These are phyloP conservation scores for Chelonus formosanus DNA, from an alignment of 2,888 invertebrate genomes.

Conservation along the genomic window DNA sequence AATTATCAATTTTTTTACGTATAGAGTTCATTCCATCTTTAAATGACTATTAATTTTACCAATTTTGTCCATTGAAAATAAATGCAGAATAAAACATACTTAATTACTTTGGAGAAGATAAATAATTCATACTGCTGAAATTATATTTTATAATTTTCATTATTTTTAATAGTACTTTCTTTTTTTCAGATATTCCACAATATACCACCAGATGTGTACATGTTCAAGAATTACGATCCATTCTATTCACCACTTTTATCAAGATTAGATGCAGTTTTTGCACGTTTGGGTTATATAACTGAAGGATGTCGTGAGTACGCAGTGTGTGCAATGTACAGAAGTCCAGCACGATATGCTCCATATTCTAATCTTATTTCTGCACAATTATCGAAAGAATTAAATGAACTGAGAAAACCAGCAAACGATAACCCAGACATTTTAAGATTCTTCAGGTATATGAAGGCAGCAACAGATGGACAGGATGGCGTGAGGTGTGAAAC, in stretches of 20 bases:
- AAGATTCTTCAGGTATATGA: slow-evolving; percentile 90
- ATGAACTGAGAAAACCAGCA: slow-evolving; percentile 84
- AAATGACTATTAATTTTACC: too few species aligned
- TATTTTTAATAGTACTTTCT: background rate
- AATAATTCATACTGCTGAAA: background rate
- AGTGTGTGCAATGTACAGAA: slow-evolving; percentile 88
- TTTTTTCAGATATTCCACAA: slow-evolving; percentile 78
- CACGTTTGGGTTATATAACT: slow-evolving; percentile 71
- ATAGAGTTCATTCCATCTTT: too few species aligned
- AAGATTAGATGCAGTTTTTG: slow-evolving; percentile 84
- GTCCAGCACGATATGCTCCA: slow-evolving; percentile 88
- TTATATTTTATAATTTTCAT: too few species aligned
- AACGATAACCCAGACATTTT: slow-evolving; percentile 88
- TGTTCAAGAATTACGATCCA: slow-evolving; percentile 87
- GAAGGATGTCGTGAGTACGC: slow-evolving; percentile 83
- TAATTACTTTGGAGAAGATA: too few species aligned
- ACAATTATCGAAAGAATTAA: slow-evolving; percentile 86
- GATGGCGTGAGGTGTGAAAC: slow-evolving; percentile 79
- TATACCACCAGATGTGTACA: slow-evolving; percentile 82
- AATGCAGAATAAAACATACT: too few species aligned
- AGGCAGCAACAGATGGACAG: slow-evolving; percentile 87
- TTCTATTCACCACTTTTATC: slow-evolving; percentile 89
- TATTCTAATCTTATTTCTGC: slow-evolving; percentile 89
- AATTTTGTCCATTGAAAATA: too few species aligned
- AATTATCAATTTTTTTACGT: too few species aligned